Base-by-base conservation (phyloP, 2,113 vertebrate genomes). In the Spilogale gracilis region DNA sequence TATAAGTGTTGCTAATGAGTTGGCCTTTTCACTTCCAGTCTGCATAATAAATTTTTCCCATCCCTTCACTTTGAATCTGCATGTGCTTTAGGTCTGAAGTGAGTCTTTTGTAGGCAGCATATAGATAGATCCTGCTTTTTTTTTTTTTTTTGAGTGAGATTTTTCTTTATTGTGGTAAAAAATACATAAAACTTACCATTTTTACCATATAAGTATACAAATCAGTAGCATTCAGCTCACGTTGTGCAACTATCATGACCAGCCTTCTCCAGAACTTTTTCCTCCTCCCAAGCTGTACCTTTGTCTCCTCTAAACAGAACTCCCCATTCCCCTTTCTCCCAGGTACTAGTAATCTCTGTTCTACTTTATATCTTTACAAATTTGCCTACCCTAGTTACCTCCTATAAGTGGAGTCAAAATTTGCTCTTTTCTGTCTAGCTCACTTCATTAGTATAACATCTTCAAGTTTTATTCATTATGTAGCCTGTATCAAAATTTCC, bases 131-230 rank as follows among this genome's bases (percentile, higher is more conserved):
- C 32, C 18, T 38, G 8, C 32, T n/a, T n/a, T n/a, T n/a, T n/a
- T n/a, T n/a, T n/a, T n/a, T n/a, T n/a, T n/a, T 89, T 79, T 96
- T 48, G 38, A 48, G 61, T 81, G 14, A 12, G 25, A 25, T 38
- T 82, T 94, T 94, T 91, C 82, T 87, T 73, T 85, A 65, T 20
- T 78, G 27, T 60, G 20, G 9, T 96, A 91, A 91, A 93, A 38
- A 89, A 61, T 11, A 43, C 12, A 54, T 61, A 25, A 60, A 65
- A 21, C 20, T 48, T 79, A n/a, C 20, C n/a, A 5, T 71, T 96
- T 71, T 91, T 60, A 13, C 23, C 56, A 54, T 16, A 85, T 54
- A 65, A 21, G 32, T 8, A 3, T 54, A 3, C 48, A 81, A 1
- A 21, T 74, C 74, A 38, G 2, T 32, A 14, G 6, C 13, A 18